Base-by-base conservation (phyloP, 2,797 vertebrate genomes). In the Melopsittacus undulatus region DNA sequence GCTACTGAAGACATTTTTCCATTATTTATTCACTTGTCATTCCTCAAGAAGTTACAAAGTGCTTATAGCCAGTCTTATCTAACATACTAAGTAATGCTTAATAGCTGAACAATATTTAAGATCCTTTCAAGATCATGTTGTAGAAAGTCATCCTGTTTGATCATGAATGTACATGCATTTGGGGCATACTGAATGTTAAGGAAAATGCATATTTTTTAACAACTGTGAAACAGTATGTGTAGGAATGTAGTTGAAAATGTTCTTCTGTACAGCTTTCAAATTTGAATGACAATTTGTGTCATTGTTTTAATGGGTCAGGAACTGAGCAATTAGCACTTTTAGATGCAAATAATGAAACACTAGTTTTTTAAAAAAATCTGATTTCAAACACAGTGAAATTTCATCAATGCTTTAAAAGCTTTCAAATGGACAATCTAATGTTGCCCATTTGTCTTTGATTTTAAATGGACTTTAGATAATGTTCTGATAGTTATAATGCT, bases 341-440 rank as follows among this genome's bases (percentile, higher is more conserved):
- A 19, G 5, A 59, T 49, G 56, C 23, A 93, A 68, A 72, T 42
- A 16, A 24, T 38, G 20, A 61, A 83, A 75, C 17, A 29, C 1
- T 7, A 32, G 0, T 4, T 63, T 38, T 62, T 48, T 3, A 2
- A 32, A 56, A 62, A 85, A 74, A 29, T 45, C 6, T 0, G 4
- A 54, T 85, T 87, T 59, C 20, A 77, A 74, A 46, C 19, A 38
- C 32, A 20, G 2, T 49, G 21, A 77, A 80, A 22, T 62, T 78
- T 77, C 19, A 79, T 32, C n/a, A 64, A 13, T 42, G 7, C 5
- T 82, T 66, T 76, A 46, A 57, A 84, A 76, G 49, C 5, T 22
- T 43, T 62, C 7, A 57, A 78, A 76, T 23, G 6, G 11, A 24
- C 5, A 48, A 34, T 40, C 15, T 57, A 76, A 74, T 84, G 36